Base-by-base conservation (phyloP, 2,888 invertebrate species). In the Gonocerus acuteangulatus region DNA sequence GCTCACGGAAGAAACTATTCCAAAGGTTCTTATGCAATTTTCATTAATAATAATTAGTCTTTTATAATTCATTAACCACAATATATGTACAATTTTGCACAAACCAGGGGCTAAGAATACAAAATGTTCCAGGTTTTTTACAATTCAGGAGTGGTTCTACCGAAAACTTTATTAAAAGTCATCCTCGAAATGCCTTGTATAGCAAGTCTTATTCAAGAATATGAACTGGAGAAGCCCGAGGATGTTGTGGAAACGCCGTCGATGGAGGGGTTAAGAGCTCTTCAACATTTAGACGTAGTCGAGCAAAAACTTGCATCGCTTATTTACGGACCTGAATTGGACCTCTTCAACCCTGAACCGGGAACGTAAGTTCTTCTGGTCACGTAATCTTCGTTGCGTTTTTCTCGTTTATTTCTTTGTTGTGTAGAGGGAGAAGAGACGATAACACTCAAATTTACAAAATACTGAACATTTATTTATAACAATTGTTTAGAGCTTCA, bases 1-100 rank as follows among this genome's bases (percentile, higher is more conserved):
- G 23, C 62, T 73, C n/a, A 71, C 69, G n/a, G 23, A 69, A 69
- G 61, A 62, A 70, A 42, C 59, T 72, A 36, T 48, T 3, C 60
- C 62, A n/a, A 62, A 69, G 59, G 68, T 68, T 39, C 49, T 15
- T 1, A 3, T 39, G n/a, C n/a, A n/a, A n/a, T n/a, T n/a, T n/a
- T n/a, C n/a, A 39, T 19, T 2, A 44, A 51, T 48, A 21, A n/a
- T n/a, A n/a, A n/a, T n/a, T 48, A 9, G 2, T 1, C 21, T 19
- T 42, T 11, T 22, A 45, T 56, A 62, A 67, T 70, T 70, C 71
- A 16, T 7, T 7, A 13, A n/a, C n/a, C n/a, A n/a, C n/a, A n/a
- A n/a, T n/a, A n/a, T n/a, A n/a, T n/a, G n/a, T n/a, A n/a, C n/a
- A n/a, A n/a, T n/a, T n/a, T n/a, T n/a, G n/a, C n/a, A n/a, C n/a